Evolutionary conservation across 2,113 vertebrate species (phyloP).

Genomic region (Theristicus caerulescens): DNA sequence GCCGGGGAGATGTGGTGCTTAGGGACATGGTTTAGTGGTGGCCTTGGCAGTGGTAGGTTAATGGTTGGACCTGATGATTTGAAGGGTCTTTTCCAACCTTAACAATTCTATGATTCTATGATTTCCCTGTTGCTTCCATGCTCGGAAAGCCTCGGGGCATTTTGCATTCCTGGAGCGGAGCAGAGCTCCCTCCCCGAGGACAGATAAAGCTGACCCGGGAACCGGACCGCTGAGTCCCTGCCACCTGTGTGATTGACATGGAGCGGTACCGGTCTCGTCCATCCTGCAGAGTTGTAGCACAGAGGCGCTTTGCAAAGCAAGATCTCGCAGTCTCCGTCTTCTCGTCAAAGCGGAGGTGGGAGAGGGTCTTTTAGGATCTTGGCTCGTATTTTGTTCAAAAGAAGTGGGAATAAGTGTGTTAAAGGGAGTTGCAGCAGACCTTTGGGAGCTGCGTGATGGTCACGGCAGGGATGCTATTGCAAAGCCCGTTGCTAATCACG

Average conservation of each 20-base stretch:
- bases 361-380: background rate
- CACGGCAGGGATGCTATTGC: fast-evolving
- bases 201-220: background rate
- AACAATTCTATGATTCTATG: too few relatives aligned
- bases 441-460: background rate
- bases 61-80: too few relatives aligned
- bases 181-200: background rate
- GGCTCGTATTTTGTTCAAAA: background rate
- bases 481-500: background rate
- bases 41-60: too few relatives aligned
- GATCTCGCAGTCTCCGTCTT: background rate
- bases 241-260: fast-evolving
- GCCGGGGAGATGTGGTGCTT: too few relatives aligned
- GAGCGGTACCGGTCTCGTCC: background rate
- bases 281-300: background rate
- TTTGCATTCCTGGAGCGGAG: background rate
- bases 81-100: too few relatives aligned
- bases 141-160: background rate
- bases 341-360: fast-evolving
- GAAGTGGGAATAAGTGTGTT: background rate
- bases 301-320: background rate
- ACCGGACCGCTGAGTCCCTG: background rate
- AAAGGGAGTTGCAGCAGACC: background rate
- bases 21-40: too few relatives aligned
- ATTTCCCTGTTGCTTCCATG: background rate